Conservation (phyloP, 2,888 invertebrate genomes). For the Nomada flava region DNA sequence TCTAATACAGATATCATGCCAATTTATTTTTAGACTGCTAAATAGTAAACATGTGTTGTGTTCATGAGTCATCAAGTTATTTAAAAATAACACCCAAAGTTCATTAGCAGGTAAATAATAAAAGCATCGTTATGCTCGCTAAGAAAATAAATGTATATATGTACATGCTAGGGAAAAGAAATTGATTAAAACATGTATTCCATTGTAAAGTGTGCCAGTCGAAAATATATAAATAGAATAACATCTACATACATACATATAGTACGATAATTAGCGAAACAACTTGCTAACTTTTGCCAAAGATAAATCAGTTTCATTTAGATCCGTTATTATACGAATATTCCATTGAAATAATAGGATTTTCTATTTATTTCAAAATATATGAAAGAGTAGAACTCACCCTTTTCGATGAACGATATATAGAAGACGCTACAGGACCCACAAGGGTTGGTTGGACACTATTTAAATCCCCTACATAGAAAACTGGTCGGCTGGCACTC, state of each 20-base stretch:
- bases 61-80: slow-evolving; percentile 26
- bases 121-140: slow-evolving; percentile 2
- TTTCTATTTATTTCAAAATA: not conserved
- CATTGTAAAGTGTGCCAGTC: not conserved
- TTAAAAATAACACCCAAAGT: slow-evolving; percentile 11
- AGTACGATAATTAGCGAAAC: not conserved
- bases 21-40: slow-evolving; percentile 52
- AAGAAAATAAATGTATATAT: not conserved
- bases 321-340: no score
- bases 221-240: not conserved
- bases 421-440: slow-evolving; percentile 77
- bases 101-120: slow-evolving; percentile 2
- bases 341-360: not conserved
- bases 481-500: slow-evolving; percentile 81
- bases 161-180: not conserved
- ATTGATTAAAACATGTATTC: not conserved
- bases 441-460: slow-evolving; percentile 76
- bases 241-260: not conserved
- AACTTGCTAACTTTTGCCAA: slow-evolving; percentile 17
- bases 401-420: slow-evolving; percentile 80
- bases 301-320: no score
- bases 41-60: not conserved
- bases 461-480: slow-evolving; percentile 82
- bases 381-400: slow-evolving; percentile 71
- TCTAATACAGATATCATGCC: slow-evolving; percentile 8